A percentile compares a stretch with the other conserved stretches of the same genome.
Evolutionary conservation across 2,797 vertebrate species (phyloP).

Genomic region (Sylvia borin): DNA sequence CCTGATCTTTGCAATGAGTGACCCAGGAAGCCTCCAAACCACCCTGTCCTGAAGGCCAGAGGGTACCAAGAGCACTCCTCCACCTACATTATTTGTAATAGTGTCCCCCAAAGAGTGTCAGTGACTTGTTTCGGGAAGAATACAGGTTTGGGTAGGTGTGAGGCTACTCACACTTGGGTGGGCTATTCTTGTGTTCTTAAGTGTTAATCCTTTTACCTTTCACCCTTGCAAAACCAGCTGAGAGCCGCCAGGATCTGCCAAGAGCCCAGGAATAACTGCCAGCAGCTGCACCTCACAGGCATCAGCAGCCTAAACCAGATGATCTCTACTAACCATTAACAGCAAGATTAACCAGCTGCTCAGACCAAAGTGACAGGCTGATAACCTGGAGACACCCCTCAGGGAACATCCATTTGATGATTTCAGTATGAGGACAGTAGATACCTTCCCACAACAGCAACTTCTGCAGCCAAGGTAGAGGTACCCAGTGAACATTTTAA

Average conservation of each 20-base stretch:
- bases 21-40: not conserved
- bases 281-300: not conserved
- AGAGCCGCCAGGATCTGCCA: not conserved
- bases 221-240: not conserved
- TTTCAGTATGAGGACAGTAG: not conserved
- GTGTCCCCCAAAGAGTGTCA: not conserved
- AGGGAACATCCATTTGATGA: not conserved
- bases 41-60: accelerated
- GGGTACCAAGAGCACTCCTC: not conserved
- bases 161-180: not conserved
- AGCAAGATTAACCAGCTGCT: not conserved
- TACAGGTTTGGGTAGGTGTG: not conserved
- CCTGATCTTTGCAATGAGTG: not conserved
- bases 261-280: not conserved
- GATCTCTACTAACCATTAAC: constrained; percentile 2
- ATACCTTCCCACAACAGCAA: not conserved
- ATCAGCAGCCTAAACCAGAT: not conserved
- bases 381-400: not conserved
- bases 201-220: not conserved
- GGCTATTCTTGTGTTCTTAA: not conserved
- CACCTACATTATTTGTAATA: not conserved
- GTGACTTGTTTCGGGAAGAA: not conserved
- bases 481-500: not conserved
- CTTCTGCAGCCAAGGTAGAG: not conserved
- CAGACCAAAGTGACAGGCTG: not conserved